Evolutionary conservation across 1,140 invertebrate species (phyloP), one percentile per base, ranked within the genome.

Genomic region (Drosophila varians): DNA sequence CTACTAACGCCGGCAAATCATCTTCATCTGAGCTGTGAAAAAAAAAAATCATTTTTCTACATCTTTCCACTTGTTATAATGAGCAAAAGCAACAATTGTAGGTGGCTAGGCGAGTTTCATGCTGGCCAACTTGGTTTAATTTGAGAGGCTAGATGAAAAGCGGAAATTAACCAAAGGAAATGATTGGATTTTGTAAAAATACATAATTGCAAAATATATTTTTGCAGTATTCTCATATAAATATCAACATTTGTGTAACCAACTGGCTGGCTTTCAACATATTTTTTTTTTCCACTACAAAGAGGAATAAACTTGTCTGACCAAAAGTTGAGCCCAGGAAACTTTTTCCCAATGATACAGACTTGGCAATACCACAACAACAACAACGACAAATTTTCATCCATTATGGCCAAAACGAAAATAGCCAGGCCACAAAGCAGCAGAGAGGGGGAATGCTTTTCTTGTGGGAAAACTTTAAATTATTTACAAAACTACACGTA

Each of bases 381-480:
- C 45, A 56, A 45, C 54, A 69, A 38, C 42, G 73, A 45, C 60
- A 68, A 61, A 51, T 43, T 58, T 51, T 19, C 34, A 25, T 53
- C 52, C 65, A 72, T 80, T 83, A 82, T 64, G 68, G 57, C 46
- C 69, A 53, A 55, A 58, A 74, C 43, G 64, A 74, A 79, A 79
- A 62, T 79, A 60, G 64, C 71, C 45, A 71, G 66, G 52, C 76
- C 82, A 54, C 82, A 74, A 78, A 56, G 65, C 45, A 46, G 58
- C 53, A 21, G 62, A 46, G 58, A 65, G 21, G 45, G 21, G 45
- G 47, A 21, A 65, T 31, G 45, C 58, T 60, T 65, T 54, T 51
- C 72, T 75, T 56, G 42, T 51, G 28, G 45, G 60, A 56, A 66
- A 80, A 80, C 73, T 80, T 80, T 80, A 80, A 82, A 80, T 82